These are phyloP conservation scores for Stegana nigrithorax DNA, from an alignment of 2,888 invertebrate species.

Conservation along the genomic window DNA sequence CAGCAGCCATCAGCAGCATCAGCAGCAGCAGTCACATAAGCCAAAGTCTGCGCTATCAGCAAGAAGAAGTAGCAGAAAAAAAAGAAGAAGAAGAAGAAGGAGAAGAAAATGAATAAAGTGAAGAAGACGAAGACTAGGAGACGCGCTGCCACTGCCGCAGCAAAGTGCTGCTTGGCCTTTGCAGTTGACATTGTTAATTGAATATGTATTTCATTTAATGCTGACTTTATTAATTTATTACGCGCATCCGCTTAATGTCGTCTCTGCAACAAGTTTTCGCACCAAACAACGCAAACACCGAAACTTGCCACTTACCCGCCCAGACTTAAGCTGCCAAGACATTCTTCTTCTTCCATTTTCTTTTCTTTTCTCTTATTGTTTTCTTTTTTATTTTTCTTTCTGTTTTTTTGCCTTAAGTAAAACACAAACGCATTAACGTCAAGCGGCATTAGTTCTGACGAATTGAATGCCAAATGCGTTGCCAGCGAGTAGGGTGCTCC, in stretches of 20 bases:
- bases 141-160: no score
- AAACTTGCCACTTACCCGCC: constrained; percentile 4
- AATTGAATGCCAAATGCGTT: constrained; percentile 22
- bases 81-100: no score
- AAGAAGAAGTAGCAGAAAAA: no score
- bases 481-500: no score
- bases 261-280: constrained; percentile 19
- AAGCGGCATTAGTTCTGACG: constrained; percentile 23
- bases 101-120: no score
- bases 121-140: no score
- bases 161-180: constrained; percentile 6
- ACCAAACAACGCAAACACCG: constrained; percentile 5
- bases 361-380: not conserved
- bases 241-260: constrained; percentile 57
- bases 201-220: constrained; percentile 59
- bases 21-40: not conserved
- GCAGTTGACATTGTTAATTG: constrained; percentile 57
- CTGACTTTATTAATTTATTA: constrained; percentile 61
- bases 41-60: no score
- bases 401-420: constrained; percentile 5
- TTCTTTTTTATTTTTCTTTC: not conserved
- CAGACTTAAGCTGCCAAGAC: no score
- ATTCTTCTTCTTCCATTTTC: not conserved
- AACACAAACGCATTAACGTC: constrained; percentile 15
- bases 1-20: not conserved